Conservation (phyloP, 2,888 invertebrate genomes). For the Uloborus plumipes region DNA sequence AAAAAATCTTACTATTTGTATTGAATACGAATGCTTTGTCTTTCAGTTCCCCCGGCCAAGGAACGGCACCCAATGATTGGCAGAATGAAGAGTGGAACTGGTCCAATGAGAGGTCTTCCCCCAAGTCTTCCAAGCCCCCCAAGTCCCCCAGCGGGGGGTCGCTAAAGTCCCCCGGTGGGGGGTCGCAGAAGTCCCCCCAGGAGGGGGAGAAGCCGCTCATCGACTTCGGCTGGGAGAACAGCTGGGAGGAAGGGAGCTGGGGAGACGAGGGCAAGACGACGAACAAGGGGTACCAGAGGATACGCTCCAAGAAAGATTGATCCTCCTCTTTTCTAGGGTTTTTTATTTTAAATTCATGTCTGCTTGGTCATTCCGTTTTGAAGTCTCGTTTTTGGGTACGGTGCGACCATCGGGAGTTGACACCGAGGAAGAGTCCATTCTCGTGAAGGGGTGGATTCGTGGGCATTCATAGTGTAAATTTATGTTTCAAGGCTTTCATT, state of each 20-base stretch:
- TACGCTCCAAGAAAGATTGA: slow-evolving; percentile 62
- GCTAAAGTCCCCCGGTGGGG: slow-evolving; percentile 15
- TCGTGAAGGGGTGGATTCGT: too few relatives aligned
- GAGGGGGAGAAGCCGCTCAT: slow-evolving; percentile 49
- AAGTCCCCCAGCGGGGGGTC: slow-evolving; percentile 16
- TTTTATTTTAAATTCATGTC: neutral
- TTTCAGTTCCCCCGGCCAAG: slow-evolving; percentile 30
- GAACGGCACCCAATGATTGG: slow-evolving; percentile 23
- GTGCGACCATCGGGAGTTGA: too few relatives aligned
- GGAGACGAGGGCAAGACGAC: slow-evolving; percentile 41
- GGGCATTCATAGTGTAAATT: too few relatives aligned
- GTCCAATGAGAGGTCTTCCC: slow-evolving; percentile 29
- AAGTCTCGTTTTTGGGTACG: too few relatives aligned
- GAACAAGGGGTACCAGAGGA: slow-evolving; percentile 57
- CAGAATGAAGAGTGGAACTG: slow-evolving; percentile 52
- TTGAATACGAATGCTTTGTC: too few relatives aligned
- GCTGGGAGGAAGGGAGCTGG: slow-evolving; percentile 50
- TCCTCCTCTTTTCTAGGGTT: neutral
- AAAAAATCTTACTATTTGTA: too few relatives aligned
- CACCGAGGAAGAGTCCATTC: too few relatives aligned
- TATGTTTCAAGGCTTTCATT: too few relatives aligned
- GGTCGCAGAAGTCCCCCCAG: slow-evolving; percentile 5
- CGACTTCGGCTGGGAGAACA: slow-evolving; percentile 49
- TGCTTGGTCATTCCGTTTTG: too few relatives aligned
- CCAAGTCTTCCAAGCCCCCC: slow-evolving; percentile 2